A percentile compares a stretch with the other conserved stretches of the same genome.
phyloP scores from a whole-genome alignment of 2,113 vertebrate genomes.

The Hypanus sabinus region DNA sequence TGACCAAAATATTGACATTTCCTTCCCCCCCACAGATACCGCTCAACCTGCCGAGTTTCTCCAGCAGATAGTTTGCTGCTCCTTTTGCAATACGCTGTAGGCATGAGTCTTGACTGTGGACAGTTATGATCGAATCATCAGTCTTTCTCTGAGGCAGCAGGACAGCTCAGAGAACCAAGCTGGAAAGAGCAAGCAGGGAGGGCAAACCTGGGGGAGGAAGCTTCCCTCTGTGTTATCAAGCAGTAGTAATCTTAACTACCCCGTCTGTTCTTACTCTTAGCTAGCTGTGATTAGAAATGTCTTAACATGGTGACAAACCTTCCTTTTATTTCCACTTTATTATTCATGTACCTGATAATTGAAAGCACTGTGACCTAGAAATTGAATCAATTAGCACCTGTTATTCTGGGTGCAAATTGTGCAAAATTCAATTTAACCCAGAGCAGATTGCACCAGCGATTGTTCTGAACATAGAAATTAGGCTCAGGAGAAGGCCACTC shows the following conservation, averaged over 20 bases:
- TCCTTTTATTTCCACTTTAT: neutral
- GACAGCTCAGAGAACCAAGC: neutral
- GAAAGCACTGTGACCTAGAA: neutral
- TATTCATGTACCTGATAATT: neutral
- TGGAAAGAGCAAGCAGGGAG: neutral
- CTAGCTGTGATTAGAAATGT: neutral
- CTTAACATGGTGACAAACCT: neutral
- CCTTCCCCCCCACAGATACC: too few relatives aligned
- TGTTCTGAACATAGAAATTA: too few relatives aligned
- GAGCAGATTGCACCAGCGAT: too few relatives aligned
- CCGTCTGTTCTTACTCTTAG: neutral
- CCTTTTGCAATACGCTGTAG: neutral
- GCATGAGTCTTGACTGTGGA: neutral
- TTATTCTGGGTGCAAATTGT: too few relatives aligned
- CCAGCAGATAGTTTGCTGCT: too few relatives aligned
- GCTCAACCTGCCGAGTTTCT: too few relatives aligned
- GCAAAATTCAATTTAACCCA: too few relatives aligned
- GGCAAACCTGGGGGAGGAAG: neutral
- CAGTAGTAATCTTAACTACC: neutral
- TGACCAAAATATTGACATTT: too few relatives aligned
- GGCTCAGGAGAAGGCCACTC: too few relatives aligned
- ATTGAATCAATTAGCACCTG: too few relatives aligned
- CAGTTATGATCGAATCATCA: neutral
- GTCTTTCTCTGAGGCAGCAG: neutral
- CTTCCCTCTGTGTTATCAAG: neutral